Evolutionary conservation across 2,888 invertebrate species (phyloP), one percentile per base, ranked within the genome.

Genomic region (Tachystola acroxantha): DNA sequence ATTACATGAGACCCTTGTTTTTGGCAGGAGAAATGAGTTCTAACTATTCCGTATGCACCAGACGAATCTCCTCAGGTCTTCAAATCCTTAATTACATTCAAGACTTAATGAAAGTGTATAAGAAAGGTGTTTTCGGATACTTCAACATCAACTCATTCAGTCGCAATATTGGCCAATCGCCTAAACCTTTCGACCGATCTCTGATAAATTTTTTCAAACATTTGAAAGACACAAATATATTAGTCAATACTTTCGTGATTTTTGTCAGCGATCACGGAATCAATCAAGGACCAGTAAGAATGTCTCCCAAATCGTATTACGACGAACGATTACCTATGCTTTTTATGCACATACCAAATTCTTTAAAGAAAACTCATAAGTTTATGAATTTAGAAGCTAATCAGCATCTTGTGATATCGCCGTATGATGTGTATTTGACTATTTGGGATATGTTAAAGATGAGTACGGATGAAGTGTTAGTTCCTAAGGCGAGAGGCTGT

Each of bases 1-100:
- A 91, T n/a, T 27, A 27, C n/a, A 24, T 34, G 16, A 10, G 27
- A 12, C 26, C 27, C 4, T 13, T 27, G 11, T 34, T 34, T 12
- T 3, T 25, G n/a, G 24, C 24, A 14, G 52, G 50, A 7, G 33
- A 33, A 25, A 24, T 1, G 7, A n/a, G 7, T 5, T 4, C 1
- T 3, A 12, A 10, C 11, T 9, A n/a, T 4, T 10, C n/a, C 14
- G 10, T 25, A 2, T 34, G 34, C 19, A 27, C 27, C 9, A 11
- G 20, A 6, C 10, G 12, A 16, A 19, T 27, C 2, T 5, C 19
- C 4, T 34, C 34, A 2, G 24, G 19, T 6, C 16, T 25, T 13
- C 26, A 26, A 11, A 11, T 27, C 2, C 24, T 34, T 3, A n/a
- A 26, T 9, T 19, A 34, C 19, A 19, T 27, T 5, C n/a, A 11